Evolutionary conservation across 1,140 invertebrate genomes (phyloP).

Genomic region (Xylocopa sonorina): DNA sequence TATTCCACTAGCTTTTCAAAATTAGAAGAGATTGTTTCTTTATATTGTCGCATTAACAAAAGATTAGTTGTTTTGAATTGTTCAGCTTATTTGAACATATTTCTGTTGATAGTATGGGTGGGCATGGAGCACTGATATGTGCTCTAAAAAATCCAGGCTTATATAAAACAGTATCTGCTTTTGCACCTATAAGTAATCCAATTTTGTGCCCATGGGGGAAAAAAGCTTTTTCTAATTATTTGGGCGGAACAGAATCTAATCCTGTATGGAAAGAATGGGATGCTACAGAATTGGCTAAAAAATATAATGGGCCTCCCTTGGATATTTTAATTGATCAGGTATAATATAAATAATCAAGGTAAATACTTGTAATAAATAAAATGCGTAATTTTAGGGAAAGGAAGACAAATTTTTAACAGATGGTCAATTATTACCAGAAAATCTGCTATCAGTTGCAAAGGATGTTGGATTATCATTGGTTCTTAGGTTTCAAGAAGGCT

Average conservation of each 20-base stretch:
- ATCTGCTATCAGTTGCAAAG: slow-evolving; percentile 89
- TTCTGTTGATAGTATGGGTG: slow-evolving; percentile 92
- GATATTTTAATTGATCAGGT: slow-evolving; percentile 96
- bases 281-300: slow-evolving; percentile 91
- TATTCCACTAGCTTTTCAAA: not conserved
- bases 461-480: slow-evolving; percentile 88
- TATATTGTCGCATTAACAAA: no score
- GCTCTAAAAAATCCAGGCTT: slow-evolving; percentile 95
- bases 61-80: slow-evolving; percentile 18
- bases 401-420: slow-evolving; percentile 91
- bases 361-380: slow-evolving; percentile 20
- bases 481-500: slow-evolving; percentile 92
- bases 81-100: slow-evolving; percentile 19
- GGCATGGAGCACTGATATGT: slow-evolving; percentile 97
- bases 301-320: slow-evolving; percentile 92
- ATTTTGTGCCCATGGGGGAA: slow-evolving; percentile 92
- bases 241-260: slow-evolving; percentile 86
- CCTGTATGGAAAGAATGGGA: slow-evolving; percentile 93
- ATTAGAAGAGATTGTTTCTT: no score
- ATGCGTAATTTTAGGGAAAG: slow-evolving; percentile 85
- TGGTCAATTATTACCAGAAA: slow-evolving; percentile 93
- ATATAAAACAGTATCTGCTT: slow-evolving; percentile 96
- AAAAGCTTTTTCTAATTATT: slow-evolving; percentile 93
- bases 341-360: not conserved
- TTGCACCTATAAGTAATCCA: slow-evolving; percentile 97